phyloP scores from a whole-genome alignment of 2,888 invertebrate genomes.

The Diplazon laetatorius region DNA sequence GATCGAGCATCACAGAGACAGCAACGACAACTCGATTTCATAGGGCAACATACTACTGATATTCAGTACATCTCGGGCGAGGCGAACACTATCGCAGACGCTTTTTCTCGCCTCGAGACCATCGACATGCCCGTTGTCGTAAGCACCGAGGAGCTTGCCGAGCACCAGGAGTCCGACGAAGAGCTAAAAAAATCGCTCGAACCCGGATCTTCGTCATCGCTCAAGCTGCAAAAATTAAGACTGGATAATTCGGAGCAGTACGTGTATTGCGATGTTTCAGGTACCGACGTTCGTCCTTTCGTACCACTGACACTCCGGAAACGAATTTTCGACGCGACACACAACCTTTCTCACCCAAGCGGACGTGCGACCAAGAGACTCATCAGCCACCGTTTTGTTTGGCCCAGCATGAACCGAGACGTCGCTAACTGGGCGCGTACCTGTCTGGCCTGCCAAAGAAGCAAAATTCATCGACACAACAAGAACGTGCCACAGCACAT shows the following conservation, averaged over 20 bases:
- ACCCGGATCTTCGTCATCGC: background rate
- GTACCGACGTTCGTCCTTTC: slow-evolving; percentile 62
- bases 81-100: slow-evolving; percentile 35
- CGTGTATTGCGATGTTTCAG: slow-evolving; percentile 60
- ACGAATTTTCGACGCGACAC: slow-evolving; percentile 60
- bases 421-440: slow-evolving; percentile 70
- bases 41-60: slow-evolving; percentile 35
- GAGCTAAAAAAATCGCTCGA: slow-evolving; percentile 22
- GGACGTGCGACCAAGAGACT: slow-evolving; percentile 63
- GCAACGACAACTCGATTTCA: slow-evolving; percentile 37
- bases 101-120: slow-evolving; percentile 27
- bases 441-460: slow-evolving; percentile 75
- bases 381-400: slow-evolving; percentile 68
- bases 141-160: slow-evolving; percentile 15
- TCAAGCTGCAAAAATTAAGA: slow-evolving; percentile 21
- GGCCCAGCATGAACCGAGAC: slow-evolving; percentile 72
- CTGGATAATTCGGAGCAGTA: slow-evolving; percentile 9
- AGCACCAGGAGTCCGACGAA: slow-evolving; percentile 29
- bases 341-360: slow-evolving; percentile 65
- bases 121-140: slow-evolving; percentile 24
- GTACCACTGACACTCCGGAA: slow-evolving; percentile 61
- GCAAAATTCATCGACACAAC: slow-evolving; percentile 72
- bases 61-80: slow-evolving; percentile 38
- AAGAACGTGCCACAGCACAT: slow-evolving; percentile 65
- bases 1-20: slow-evolving; percentile 33